phyloP scores from a whole-genome alignment of 1,140 invertebrate genomes.

The Whitmania pigra region DNA sequence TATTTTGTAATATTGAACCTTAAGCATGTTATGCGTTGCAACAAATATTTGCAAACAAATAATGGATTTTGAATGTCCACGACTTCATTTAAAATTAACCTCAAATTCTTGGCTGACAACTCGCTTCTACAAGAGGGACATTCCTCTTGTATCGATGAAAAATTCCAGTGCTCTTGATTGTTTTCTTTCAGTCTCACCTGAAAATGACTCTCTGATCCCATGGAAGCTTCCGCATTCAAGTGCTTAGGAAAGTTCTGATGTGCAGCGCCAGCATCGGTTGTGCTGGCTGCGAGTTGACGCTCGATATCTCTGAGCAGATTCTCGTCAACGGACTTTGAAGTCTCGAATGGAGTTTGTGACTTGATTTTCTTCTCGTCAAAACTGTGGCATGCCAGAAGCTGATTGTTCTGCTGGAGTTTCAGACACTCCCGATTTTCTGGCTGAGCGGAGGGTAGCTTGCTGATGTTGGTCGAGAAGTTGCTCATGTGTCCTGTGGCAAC shows the following conservation, averaged over 20 bases:
- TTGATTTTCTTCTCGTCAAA: conserved; percentile 9
- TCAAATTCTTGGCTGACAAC: neutral
- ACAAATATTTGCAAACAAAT: no score
- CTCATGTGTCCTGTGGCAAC: neutral
- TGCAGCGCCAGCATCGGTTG: no score
- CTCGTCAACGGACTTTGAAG: neutral
- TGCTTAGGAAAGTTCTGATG: no score
- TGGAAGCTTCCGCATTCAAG: no score
- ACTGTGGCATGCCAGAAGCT: neutral
- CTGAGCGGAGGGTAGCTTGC: neutral
- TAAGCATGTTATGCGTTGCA: neutral
- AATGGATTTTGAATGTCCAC: neutral
- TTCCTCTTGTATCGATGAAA: neutral
- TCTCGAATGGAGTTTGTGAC: neutral
- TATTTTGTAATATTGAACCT: no score
- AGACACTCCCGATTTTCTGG: neutral
- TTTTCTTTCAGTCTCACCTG: neutral
- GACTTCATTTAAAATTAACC: neutral
- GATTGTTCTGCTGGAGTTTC: neutral
- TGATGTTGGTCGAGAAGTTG: neutral
- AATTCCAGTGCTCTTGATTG: neutral
- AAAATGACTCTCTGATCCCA: neutral
- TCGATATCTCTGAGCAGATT: conserved; percentile 1
- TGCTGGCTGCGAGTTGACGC: no score
- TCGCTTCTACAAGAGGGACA: neutral